These are phyloP conservation scores for Chiloscyllium plagiosum DNA, from an alignment of 2,113 vertebrate species.

Conservation along the genomic window DNA sequence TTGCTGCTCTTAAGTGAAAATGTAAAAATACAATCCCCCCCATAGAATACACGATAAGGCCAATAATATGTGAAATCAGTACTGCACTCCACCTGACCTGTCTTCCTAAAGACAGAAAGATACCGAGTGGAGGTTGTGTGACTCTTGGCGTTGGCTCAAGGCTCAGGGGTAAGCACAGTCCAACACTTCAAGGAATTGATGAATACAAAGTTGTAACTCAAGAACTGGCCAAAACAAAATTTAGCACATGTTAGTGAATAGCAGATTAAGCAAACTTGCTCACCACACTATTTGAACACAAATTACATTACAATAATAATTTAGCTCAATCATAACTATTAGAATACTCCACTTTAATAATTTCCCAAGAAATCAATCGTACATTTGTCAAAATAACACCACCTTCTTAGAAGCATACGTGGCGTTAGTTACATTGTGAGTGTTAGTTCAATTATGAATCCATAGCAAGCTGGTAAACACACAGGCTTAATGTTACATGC, in stretches of 20 bases:
- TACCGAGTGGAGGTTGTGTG: background rate
- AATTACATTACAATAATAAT: background rate
- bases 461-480: background rate
- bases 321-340: background rate
- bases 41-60: background rate
- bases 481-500: background rate
- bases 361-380: background rate
- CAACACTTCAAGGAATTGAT: background rate
- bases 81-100: background rate
- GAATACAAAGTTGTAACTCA: background rate
- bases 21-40: background rate
- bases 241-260: background rate
- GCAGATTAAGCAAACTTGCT: background rate
- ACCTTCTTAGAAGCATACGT: background rate
- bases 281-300: background rate
- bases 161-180: background rate
- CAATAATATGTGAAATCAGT: background rate
- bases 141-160: background rate
- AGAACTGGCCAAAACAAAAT: background rate
- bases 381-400: background rate
- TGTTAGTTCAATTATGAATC: background rate
- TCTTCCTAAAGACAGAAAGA: background rate
- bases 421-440: background rate
- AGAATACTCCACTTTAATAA: background rate
- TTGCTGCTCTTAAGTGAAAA: background rate